phyloP scores from a whole-genome alignment of 2,797 vertebrate species.

The Sebastes oblongus region DNA sequence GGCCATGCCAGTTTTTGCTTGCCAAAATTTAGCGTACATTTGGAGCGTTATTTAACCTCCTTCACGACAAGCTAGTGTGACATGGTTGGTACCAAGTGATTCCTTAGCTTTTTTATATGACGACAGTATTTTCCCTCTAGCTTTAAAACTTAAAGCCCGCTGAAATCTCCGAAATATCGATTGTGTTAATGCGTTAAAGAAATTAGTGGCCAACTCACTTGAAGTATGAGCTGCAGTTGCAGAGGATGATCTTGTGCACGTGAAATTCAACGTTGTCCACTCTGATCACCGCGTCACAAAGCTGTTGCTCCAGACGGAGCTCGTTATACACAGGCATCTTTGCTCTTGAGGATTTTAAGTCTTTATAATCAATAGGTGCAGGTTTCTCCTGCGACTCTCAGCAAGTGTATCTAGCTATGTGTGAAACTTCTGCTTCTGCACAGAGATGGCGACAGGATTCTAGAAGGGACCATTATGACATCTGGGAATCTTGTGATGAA shows the following conservation, averaged over 20 bases:
- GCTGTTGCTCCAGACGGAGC: conserved; percentile 8
- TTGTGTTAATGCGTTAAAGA: no score
- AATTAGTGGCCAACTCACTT: conserved; percentile 14
- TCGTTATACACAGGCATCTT: conserved; percentile 33
- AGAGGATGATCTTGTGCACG: conserved; percentile 30
- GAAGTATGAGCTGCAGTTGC: conserved; percentile 36
- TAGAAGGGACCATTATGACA: not conserved
- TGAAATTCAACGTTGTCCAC: conserved; percentile 6
- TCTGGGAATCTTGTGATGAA: not conserved
- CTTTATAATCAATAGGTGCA: not conserved
- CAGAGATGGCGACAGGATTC: not conserved
- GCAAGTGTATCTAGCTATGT: not conserved
- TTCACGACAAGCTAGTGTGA: no score
- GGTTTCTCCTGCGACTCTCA: not conserved
- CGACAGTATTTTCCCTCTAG: no score
- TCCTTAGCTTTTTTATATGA: no score
- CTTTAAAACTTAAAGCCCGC: no score
- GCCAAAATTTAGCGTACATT: no score
- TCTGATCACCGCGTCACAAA: conserved; percentile 33
- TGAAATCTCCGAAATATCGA: fast-evolving
- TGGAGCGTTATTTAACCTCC: no score
- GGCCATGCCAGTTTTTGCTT: no score
- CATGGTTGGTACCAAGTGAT: no score
- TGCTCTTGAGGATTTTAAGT: not conserved
- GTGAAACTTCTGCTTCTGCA: not conserved